These are phyloP conservation scores for Aethes cnicana DNA, from an alignment of 2,888 invertebrate genomes.

Conservation along the genomic window DNA sequence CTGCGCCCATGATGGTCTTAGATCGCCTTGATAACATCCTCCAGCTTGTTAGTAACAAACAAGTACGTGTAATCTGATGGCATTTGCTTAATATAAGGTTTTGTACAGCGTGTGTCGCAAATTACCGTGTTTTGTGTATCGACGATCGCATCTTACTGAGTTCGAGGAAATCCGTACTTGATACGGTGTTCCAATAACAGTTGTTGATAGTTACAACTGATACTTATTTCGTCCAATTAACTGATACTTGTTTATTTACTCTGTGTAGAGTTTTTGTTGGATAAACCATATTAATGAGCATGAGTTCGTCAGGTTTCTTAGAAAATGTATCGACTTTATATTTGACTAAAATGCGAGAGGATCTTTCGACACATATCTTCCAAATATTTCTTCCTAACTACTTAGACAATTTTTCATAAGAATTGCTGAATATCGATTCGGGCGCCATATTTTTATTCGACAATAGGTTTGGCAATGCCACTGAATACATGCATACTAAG, in stretches of 20 bases:
- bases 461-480: too few species aligned
- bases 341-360: too few species aligned
- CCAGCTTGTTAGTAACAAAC: slow-evolving; percentile 25
- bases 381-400: too few species aligned
- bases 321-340: too few species aligned
- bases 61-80: slow-evolving; percentile 17
- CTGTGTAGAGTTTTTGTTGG: background rate
- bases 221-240: slow-evolving; percentile 8
- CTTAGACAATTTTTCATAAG: too few species aligned
- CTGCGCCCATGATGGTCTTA: slow-evolving; percentile 8
- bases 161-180: background rate
- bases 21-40: slow-evolving; percentile 24
- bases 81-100: slow-evolving; percentile 24
- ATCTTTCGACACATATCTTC: too few species aligned
- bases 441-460: too few species aligned
- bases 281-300: too few species aligned
- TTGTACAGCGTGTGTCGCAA: slow-evolving; percentile 6
- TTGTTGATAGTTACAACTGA: slow-evolving; percentile 9
- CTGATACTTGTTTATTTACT: background rate
- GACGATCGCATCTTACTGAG: slow-evolving; percentile 10
- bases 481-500: too few species aligned
- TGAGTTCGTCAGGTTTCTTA: too few species aligned
- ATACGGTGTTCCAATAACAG: slow-evolving; percentile 1
- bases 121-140: slow-evolving; percentile 17
- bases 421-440: too few species aligned